Conservation (phyloP, 1,140 invertebrate genomes). For the Drosophila novamexicana region DNA sequence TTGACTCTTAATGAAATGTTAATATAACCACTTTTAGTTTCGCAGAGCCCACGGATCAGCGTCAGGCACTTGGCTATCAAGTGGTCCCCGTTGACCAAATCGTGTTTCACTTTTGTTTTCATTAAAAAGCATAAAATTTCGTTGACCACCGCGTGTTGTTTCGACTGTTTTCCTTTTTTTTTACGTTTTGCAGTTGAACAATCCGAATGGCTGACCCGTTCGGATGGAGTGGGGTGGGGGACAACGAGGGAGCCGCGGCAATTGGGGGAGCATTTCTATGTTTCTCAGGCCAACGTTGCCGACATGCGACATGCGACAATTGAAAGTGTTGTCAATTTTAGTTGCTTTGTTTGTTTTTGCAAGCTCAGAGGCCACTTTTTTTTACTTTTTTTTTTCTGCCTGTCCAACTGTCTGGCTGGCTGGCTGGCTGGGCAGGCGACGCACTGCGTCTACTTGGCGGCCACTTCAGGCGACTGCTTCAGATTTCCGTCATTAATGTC, state of each 20-base stretch:
- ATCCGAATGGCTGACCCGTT: conserved; percentile 8
- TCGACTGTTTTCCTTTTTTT: conserved; percentile 17
- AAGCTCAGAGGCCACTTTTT: conserved; percentile 21
- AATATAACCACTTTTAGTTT: conserved; percentile 50
- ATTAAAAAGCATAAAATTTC: conserved; percentile 35
- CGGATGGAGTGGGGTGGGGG: neutral
- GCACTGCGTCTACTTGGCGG: conserved; percentile 37
- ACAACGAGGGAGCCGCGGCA: neutral
- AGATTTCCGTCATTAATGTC: conserved; percentile 58
- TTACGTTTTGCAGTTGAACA: conserved; percentile 24
- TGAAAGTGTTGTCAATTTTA: conserved; percentile 55
- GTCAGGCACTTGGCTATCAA: conserved; percentile 12
- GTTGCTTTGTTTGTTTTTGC: conserved; percentile 19
- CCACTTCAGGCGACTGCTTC: conserved; percentile 34
- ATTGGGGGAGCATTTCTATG: conserved; percentile 17
- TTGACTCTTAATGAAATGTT: conserved; percentile 49
- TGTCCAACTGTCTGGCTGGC: neutral
- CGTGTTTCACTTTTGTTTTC: conserved; percentile 54
- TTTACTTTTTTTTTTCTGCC: conserved; percentile 26
- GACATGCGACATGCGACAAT: conserved; percentile 54
- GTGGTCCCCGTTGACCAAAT: conserved; percentile 23
- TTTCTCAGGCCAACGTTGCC: conserved; percentile 25
- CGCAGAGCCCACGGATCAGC: conserved; percentile 14
- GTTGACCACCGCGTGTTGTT: neutral
- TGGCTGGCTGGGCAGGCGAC: neutral